Evolutionary conservation across 2,888 invertebrate species (phyloP).

Genomic region (Ophion slaviceki): DNA sequence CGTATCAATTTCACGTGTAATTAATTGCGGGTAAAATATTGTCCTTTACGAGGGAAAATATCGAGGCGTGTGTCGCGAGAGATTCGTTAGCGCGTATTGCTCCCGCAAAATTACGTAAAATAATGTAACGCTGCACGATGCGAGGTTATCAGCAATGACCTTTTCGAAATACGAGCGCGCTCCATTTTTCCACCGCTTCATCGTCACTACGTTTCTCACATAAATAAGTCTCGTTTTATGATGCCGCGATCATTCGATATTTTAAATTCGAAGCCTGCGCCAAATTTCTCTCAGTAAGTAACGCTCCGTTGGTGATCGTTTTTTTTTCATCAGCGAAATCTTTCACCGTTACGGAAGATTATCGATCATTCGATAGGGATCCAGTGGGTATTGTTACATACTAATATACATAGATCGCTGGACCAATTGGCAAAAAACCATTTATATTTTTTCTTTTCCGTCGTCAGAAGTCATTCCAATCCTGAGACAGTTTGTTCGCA

Average conservation of each 20-base stretch:
- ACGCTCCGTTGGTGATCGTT: neutral
- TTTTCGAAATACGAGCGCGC: conserved; percentile 8
- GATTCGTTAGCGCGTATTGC: conserved; percentile 12
- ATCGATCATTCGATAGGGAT: neutral
- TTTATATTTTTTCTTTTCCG: too few species aligned
- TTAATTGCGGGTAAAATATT: neutral
- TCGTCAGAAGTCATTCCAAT: too few species aligned
- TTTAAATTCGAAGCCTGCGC: conserved; percentile 39
- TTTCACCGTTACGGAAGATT: neutral
- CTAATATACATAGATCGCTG: too few species aligned
- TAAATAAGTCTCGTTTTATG: conserved; percentile 50
- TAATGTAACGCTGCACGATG: conserved; percentile 56
- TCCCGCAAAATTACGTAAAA: conserved; percentile 46
- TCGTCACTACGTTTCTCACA: conserved; percentile 34
- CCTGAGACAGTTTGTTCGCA: too few species aligned
- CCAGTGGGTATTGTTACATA: too few species aligned
- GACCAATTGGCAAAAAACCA: too few species aligned
- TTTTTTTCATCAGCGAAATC: neutral
- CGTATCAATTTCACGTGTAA: neutral
- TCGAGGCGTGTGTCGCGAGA: neutral
- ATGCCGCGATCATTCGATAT: conserved; percentile 47
- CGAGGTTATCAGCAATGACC: conserved; percentile 61
- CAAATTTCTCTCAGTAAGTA: conserved; percentile 28
- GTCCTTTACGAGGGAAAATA: neutral
- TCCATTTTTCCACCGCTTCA: neutral